Percentiles rank a stretch among this genome's conserved stretches.
phyloP scores from a whole-genome alignment of 2,888 invertebrate species.

The Geophilus truncorum region DNA sequence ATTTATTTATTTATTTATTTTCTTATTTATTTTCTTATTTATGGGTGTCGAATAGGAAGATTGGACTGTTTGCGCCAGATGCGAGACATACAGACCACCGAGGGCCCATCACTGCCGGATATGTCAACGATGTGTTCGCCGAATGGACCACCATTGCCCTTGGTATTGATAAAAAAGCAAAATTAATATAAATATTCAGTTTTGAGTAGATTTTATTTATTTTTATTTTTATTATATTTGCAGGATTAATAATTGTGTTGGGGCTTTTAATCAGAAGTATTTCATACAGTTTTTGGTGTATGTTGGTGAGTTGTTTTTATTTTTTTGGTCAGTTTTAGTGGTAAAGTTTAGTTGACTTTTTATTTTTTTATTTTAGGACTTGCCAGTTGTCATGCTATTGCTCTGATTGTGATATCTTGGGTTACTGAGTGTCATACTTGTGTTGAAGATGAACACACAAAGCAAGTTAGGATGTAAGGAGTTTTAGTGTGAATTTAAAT shows the following conservation, averaged over 20 bases:
- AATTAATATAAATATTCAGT: not conserved
- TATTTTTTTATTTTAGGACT: slow-evolving; percentile 34
- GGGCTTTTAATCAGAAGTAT: slow-evolving; percentile 85
- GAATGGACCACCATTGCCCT: slow-evolving; percentile 83
- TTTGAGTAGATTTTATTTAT: too few relatives aligned
- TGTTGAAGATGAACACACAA: slow-evolving; percentile 59
- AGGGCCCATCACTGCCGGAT: slow-evolving; percentile 83
- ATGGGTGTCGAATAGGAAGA: slow-evolving; percentile 40
- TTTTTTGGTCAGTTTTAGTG: too few relatives aligned
- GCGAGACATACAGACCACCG: slow-evolving; percentile 75
- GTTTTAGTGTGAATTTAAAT: too few relatives aligned
- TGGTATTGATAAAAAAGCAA: slow-evolving; percentile 60
- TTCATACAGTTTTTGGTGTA: slow-evolving; percentile 82
- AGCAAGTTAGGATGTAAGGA: slow-evolving; percentile 72
- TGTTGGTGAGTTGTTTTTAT: slow-evolving; percentile 60
- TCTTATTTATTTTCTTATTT: not conserved
- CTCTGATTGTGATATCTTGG: slow-evolving; percentile 68
- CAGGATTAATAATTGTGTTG: slow-evolving; percentile 88
- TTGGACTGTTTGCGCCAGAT: slow-evolving; percentile 75
- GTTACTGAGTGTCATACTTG: slow-evolving; percentile 62
- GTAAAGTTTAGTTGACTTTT: not conserved
- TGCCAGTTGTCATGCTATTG: slow-evolving; percentile 56
- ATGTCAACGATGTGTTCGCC: slow-evolving; percentile 71
- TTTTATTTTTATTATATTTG: slow-evolving; percentile 34
- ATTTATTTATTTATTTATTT: not conserved